A percentile compares a stretch with the other conserved stretches of the same genome.
phyloP scores from a whole-genome alignment of 2,888 invertebrate species.

The Dioctria linearis region DNA sequence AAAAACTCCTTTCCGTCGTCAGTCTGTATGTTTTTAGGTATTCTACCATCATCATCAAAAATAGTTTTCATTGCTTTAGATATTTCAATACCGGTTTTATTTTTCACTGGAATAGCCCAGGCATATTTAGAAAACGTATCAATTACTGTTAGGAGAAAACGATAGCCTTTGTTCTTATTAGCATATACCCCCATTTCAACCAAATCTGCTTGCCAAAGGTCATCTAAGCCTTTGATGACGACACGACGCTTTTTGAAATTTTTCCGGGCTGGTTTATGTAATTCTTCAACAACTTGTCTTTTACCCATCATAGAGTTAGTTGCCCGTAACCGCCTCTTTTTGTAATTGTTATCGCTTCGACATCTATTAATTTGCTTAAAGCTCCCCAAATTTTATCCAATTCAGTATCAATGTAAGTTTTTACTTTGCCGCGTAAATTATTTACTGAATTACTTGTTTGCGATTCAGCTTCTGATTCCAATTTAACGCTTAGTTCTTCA shows the following conservation, averaged over 20 bases:
- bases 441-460: no score
- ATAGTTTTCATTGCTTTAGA: conserved; percentile 44
- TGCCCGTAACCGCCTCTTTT: neutral
- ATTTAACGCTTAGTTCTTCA: neutral
- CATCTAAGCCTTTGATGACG: conserved; percentile 66
- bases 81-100: conserved; percentile 61
- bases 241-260: conserved; percentile 66
- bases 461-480: no score
- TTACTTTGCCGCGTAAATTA: no score
- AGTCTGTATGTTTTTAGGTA: conserved; percentile 62
- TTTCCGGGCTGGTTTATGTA: conserved; percentile 66
- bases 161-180: conserved; percentile 63
- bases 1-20: conserved; percentile 65
- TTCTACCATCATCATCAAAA: neutral
- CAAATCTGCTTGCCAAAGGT: conserved; percentile 70
- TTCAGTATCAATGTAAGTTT: neutral
- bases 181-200: conserved; percentile 65
- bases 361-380: neutral
- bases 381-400: neutral
- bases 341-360: neutral
- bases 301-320: conserved; percentile 52
- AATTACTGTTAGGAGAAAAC: conserved; percentile 66
- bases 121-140: conserved; percentile 68
- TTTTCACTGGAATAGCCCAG: conserved; percentile 66
- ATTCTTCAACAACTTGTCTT: conserved; percentile 62